Percentiles rank a stretch among this genome's conserved stretches.
phyloP scores from a whole-genome alignment of 2,113 vertebrate species.

The Chaetodon trifascialis region DNA sequence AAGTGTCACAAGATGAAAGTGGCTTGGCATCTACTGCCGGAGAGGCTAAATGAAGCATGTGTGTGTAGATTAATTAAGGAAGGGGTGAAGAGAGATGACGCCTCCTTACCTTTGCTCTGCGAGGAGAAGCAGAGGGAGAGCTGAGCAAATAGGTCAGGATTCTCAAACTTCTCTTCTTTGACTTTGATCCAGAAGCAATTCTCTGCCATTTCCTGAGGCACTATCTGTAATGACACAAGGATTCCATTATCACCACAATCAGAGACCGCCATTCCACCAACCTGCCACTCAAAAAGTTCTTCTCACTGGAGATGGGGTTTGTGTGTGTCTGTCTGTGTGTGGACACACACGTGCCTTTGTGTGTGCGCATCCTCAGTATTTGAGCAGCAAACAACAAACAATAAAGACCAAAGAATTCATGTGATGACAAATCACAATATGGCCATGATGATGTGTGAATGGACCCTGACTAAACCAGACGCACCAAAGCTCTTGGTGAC shows the following conservation, averaged over 20 bases:
- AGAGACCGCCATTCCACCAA: constrained; percentile 71
- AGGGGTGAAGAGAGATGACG: constrained; percentile 41
- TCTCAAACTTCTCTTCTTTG: constrained; percentile 95
- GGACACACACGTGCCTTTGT: constrained; percentile 58
- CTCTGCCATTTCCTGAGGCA: constrained; percentile 95
- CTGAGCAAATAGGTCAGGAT: constrained; percentile 92
- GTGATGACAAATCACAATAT: constrained; percentile 28
- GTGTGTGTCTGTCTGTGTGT: constrained; percentile 58
- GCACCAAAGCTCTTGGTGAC: constrained; percentile 42
- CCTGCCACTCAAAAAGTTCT: constrained; percentile 79
- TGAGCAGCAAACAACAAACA: constrained; percentile 29
- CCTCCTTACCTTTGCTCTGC: constrained; percentile 91
- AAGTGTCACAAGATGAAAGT: constrained; percentile 74
- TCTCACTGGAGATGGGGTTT: constrained; percentile 63
- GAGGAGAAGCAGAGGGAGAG: constrained; percentile 92
- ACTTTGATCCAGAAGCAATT: constrained; percentile 98
- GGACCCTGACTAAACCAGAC: constrained; percentile 11
- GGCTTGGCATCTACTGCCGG: constrained; percentile 38
- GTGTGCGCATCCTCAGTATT: constrained; percentile 27
- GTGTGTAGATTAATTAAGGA: constrained; percentile 71
- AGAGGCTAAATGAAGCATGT: constrained; percentile 66
- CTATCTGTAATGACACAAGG: constrained; percentile 90
- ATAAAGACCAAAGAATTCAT: neutral
- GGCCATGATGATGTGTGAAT: constrained; percentile 35
- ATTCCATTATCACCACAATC: constrained; percentile 80